These are phyloP conservation scores for Cirrhinus mrigala DNA, from an alignment of 2,797 vertebrate species.

Conservation along the genomic window DNA sequence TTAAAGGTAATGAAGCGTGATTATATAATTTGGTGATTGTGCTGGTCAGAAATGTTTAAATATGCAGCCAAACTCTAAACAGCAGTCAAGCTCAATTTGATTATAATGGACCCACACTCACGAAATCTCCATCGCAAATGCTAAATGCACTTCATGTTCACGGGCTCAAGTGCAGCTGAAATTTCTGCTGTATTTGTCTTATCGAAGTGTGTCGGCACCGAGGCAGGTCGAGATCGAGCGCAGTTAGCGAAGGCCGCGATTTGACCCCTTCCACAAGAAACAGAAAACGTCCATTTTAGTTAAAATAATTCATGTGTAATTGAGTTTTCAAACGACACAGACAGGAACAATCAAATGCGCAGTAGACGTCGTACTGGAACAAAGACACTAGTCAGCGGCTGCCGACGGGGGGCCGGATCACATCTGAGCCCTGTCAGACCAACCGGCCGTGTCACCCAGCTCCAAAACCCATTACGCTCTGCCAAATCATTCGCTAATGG, in stretches of 20 bases:
- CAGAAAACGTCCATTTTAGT: conserved; percentile 24
- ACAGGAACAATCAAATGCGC: conserved; percentile 50
- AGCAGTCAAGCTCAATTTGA: conserved; percentile 13
- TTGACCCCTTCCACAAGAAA: conserved; percentile 36
- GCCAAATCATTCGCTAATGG: conserved; percentile 18
- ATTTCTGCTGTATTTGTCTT: background rate
- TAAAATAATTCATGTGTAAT: conserved; percentile 48
- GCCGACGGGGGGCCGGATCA: conserved; percentile 8
- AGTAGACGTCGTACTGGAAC: conserved; percentile 42
- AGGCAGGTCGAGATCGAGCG: background rate
- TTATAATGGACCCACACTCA: background rate
- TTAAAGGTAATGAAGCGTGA: background rate
- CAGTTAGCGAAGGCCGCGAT: background rate
- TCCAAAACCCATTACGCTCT: conserved; percentile 14
- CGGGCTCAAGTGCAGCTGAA: background rate
- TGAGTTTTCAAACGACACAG: conserved; percentile 58
- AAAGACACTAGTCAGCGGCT: conserved; percentile 48
- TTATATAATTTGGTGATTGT: background rate
- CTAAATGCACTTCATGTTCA: background rate
- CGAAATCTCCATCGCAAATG: background rate
- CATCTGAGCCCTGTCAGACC: conserved; percentile 2
- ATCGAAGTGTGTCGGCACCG: conserved; percentile 1
- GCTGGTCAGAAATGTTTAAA: background rate
- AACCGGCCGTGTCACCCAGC: conserved; percentile 26
- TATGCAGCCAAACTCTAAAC: background rate